A percentile compares a stretch with the other conserved stretches of the same genome.
These are phyloP conservation scores for Drosophila melanogaster DNA, from an alignment of 1,140 invertebrate species.

Conservation along the genomic window DNA sequence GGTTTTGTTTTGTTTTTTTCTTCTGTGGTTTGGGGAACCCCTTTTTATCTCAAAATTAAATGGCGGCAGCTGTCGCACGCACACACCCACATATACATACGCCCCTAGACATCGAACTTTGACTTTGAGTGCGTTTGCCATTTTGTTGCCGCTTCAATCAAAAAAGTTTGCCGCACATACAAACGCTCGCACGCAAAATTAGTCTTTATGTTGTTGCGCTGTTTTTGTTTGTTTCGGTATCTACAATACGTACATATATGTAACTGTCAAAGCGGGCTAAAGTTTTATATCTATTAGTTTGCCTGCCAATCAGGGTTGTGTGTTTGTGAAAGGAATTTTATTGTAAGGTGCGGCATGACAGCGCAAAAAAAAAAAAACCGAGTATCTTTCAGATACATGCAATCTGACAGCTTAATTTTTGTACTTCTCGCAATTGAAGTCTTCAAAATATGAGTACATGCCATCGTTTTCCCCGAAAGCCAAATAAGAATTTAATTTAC, in stretches of 20 bases:
- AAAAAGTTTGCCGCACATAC: slow-evolving; percentile 62
- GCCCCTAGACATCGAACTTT: slow-evolving; percentile 45
- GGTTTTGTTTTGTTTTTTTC: background rate
- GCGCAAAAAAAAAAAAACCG: slow-evolving; percentile 37
- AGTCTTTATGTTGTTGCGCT: slow-evolving; percentile 55
- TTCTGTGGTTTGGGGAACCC: slow-evolving; percentile 27
- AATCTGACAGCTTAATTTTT: slow-evolving; percentile 63
- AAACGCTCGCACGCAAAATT: slow-evolving; percentile 25
- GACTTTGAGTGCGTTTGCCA: slow-evolving; percentile 52
- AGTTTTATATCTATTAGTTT: slow-evolving; percentile 47
- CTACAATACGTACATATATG: slow-evolving; percentile 5
- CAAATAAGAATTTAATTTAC: slow-evolving; percentile 58
- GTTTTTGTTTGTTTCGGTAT: slow-evolving; percentile 18
- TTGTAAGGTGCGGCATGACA: slow-evolving; percentile 63
- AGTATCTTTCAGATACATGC: slow-evolving; percentile 44
- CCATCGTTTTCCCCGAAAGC: background rate
- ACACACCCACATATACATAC: slow-evolving; percentile 34
- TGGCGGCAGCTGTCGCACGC: slow-evolving; percentile 72
- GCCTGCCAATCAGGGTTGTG: slow-evolving; percentile 65
- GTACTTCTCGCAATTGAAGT: slow-evolving; percentile 18
- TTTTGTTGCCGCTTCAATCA: slow-evolving; percentile 66
- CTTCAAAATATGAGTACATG: slow-evolving; percentile 13
- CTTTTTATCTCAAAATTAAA: slow-evolving; percentile 77
- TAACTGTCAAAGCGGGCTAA: slow-evolving; percentile 39
- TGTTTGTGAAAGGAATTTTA: slow-evolving; percentile 39